These are phyloP conservation scores for Eupithecia subfuscata DNA, from an alignment of 2,888 invertebrate genomes.

Conservation along the genomic window DNA sequence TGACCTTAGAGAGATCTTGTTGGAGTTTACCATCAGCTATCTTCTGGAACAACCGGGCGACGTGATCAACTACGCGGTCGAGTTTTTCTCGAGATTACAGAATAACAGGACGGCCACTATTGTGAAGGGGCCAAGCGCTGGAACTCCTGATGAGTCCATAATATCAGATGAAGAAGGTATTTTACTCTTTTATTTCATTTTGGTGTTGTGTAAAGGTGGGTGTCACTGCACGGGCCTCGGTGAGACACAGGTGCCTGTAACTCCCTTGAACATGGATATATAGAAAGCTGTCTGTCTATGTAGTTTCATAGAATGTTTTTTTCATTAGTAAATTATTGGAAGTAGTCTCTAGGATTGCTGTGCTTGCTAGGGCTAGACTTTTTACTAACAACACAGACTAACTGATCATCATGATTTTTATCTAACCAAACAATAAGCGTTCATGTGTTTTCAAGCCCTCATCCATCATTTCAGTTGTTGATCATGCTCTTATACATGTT, in stretches of 20 bases:
- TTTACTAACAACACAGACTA: background rate
- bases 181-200: conserved; percentile 48
- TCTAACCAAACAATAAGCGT: conserved; percentile 2
- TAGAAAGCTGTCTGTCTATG: conserved; percentile 46
- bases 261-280: conserved; percentile 52
- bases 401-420: background rate
- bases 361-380: conserved; percentile 24
- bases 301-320: conserved; percentile 32
- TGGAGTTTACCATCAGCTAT: conserved; percentile 98
- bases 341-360: conserved; percentile 22
- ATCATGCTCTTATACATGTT: background rate
- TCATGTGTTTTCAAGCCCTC: conserved; percentile 4
- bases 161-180: conserved; percentile 93
- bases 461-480: background rate
- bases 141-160: conserved; percentile 92
- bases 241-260: conserved; percentile 46
- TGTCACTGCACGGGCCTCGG: conserved; percentile 43
- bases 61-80: conserved; percentile 96
- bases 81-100: conserved; percentile 94
- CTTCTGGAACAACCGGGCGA: conserved; percentile 96
- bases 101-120: conserved; percentile 88
- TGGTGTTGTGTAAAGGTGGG: conserved; percentile 60
- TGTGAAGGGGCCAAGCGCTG: conserved; percentile 80
- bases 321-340: conserved; percentile 29
- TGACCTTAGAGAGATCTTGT: conserved; percentile 95